Percentiles rank a stretch among this genome's conserved stretches.
Evolutionary conservation across 2,797 vertebrate genomes (phyloP).

Genomic region (Squalus acanthias): DNA sequence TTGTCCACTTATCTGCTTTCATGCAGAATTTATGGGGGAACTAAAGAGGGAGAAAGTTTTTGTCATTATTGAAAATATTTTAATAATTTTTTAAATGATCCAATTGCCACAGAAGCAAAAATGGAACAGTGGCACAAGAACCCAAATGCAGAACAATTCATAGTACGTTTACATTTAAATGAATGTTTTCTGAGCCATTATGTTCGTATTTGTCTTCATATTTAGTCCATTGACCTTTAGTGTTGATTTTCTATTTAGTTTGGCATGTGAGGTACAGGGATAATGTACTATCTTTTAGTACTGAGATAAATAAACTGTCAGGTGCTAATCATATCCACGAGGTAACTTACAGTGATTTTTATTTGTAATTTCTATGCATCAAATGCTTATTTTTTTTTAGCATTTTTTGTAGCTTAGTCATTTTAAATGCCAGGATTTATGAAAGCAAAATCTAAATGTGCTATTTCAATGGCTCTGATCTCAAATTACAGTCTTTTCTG

Average conservation of each 20-base stretch:
- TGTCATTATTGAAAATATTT: no score
- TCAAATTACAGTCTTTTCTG: not conserved
- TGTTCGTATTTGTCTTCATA: not conserved
- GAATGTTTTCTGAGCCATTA: not conserved
- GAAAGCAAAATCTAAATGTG: not conserved
- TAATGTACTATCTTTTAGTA: not conserved
- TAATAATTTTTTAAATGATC: not conserved
- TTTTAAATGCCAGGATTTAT: not conserved
- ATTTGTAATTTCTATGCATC: not conserved
- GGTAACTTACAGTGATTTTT: not conserved
- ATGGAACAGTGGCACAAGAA: not conserved
- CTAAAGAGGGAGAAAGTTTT: not conserved
- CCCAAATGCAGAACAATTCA: not conserved
- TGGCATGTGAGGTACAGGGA: not conserved
- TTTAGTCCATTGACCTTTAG: not conserved
- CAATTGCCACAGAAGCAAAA: not conserved
- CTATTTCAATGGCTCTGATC: not conserved
- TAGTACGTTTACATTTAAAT: not conserved
- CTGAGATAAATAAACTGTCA: not conserved
- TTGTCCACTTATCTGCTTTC: not conserved
- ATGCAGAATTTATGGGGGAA: not conserved
- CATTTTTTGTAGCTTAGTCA: not conserved
- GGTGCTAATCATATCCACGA: not conserved
- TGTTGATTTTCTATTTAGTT: slow-evolving; percentile 20
- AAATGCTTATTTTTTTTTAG: not conserved